These are phyloP conservation scores for Notamacropus eugenii DNA, from an alignment of 2,797 vertebrate species.

Conservation along the genomic window DNA sequence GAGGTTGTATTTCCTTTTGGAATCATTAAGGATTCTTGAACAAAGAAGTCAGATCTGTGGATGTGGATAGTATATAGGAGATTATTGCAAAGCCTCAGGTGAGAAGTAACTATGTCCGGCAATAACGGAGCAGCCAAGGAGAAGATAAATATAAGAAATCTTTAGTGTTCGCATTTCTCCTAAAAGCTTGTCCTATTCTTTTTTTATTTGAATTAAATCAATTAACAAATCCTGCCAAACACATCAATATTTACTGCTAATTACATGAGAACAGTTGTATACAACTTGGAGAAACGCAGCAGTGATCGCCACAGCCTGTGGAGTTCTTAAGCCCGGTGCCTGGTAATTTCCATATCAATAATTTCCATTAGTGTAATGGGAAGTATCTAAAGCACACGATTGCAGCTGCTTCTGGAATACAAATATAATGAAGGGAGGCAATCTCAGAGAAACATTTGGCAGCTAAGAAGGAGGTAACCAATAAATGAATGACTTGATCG, in stretches of 20 bases:
- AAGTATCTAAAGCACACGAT: constrained; percentile 59
- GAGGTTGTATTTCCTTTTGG: not conserved
- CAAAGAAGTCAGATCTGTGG: not conserved
- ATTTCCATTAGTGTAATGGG: constrained; percentile 78
- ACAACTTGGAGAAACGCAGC: constrained; percentile 67
- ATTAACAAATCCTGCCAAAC: constrained; percentile 60
- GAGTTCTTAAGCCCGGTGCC: constrained; percentile 54
- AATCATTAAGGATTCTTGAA: not conserved
- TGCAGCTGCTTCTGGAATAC: constrained; percentile 71
- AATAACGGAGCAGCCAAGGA: not conserved
- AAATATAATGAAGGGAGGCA: constrained; percentile 71
- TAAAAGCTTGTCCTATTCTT: constrained; percentile 63
- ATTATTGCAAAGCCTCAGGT: not conserved
- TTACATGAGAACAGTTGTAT: constrained; percentile 69
- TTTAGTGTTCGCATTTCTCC: constrained; percentile 59
- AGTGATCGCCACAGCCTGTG: constrained; percentile 47
- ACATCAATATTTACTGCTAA: constrained; percentile 79
- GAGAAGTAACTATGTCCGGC: not conserved
- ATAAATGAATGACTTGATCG: constrained; percentile 78
- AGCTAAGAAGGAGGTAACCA: constrained; percentile 74
- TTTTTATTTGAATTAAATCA: constrained; percentile 72
- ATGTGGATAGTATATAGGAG: not conserved
- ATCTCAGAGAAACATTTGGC: constrained; percentile 69
- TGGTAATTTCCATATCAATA: constrained; percentile 79
- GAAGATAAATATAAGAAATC: constrained; percentile 46